A percentile compares a stretch with the other conserved stretches of the same genome.
phyloP scores from a whole-genome alignment of 1,140 invertebrate genomes.

The Panulirus ornatus region DNA sequence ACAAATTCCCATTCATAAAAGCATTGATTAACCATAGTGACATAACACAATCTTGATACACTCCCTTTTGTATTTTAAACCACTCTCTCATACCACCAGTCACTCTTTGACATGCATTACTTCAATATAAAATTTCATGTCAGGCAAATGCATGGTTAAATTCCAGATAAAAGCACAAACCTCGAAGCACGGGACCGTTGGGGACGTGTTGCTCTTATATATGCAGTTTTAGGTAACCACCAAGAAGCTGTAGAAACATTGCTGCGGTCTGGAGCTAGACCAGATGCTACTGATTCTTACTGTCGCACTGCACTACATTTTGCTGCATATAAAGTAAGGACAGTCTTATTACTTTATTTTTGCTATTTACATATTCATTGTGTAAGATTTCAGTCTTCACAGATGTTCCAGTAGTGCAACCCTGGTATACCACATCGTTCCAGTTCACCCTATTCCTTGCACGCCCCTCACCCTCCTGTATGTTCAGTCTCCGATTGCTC shows the following conservation, averaged over 20 bases:
- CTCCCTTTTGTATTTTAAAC: no score
- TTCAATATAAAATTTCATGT: no score
- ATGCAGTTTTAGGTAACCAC: conserved; percentile 54
- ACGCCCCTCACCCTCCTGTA: no score
- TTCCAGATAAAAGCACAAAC: conserved; percentile 50
- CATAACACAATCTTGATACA: no score
- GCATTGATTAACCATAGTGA: no score
- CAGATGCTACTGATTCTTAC: conserved; percentile 58
- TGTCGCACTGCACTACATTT: conserved; percentile 53
- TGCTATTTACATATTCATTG: neutral
- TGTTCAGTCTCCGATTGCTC: no score
- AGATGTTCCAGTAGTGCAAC: neutral
- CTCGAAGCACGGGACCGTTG: conserved; percentile 53
- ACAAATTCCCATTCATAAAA: no score
- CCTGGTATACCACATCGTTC: no score
- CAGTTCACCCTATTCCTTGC: no score
- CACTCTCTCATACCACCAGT: no score
- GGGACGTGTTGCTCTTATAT: conserved; percentile 57
- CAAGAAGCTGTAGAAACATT: conserved; percentile 45
- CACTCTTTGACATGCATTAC: no score
- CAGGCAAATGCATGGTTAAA: no score
- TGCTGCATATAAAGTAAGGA: conserved; percentile 60
- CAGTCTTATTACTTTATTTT: neutral
- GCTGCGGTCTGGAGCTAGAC: conserved; percentile 48
- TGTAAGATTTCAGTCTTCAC: neutral